These are phyloP conservation scores for Drosophila algonquin DNA, from an alignment of 2,888 invertebrate genomes.

Conservation along the genomic window DNA sequence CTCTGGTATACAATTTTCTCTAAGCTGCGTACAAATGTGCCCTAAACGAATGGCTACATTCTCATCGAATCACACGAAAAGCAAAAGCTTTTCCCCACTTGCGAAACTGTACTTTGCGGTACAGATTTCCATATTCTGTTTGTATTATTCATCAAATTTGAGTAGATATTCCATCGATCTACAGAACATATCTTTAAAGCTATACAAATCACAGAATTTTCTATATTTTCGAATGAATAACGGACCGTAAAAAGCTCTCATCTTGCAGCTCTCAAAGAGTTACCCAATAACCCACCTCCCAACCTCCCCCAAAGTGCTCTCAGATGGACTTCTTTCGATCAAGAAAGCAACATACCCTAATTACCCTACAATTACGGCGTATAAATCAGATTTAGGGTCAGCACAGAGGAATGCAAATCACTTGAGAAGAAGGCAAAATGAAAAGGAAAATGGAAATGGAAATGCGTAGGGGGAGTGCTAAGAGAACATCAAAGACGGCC, in stretches of 20 bases:
- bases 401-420: conserved; percentile 62
- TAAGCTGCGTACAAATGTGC: not conserved
- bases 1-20: no score
- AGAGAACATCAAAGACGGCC: conserved; percentile 66
- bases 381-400: conserved; percentile 6
- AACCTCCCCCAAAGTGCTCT: not conserved
- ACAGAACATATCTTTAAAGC: not conserved
- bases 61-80: no score
- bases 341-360: conserved; percentile 5
- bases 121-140: not conserved
- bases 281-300: not conserved
- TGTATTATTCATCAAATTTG: not conserved
- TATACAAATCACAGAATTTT: not conserved
- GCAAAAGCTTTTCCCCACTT: no score
- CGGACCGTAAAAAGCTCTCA: not conserved
- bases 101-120: no score
- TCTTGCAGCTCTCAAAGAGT: not conserved
- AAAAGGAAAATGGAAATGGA: conserved; percentile 44
- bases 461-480: not conserved
- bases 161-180: not conserved
- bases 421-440: conserved; percentile 51
- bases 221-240: not conserved
- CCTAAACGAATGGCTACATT: not conserved
- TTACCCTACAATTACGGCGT: conserved; percentile 45
- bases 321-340: not conserved